Evolutionary conservation across 2,797 vertebrate species (phyloP).

Genomic region (Xiphorhynchus erythropygius): DNA sequence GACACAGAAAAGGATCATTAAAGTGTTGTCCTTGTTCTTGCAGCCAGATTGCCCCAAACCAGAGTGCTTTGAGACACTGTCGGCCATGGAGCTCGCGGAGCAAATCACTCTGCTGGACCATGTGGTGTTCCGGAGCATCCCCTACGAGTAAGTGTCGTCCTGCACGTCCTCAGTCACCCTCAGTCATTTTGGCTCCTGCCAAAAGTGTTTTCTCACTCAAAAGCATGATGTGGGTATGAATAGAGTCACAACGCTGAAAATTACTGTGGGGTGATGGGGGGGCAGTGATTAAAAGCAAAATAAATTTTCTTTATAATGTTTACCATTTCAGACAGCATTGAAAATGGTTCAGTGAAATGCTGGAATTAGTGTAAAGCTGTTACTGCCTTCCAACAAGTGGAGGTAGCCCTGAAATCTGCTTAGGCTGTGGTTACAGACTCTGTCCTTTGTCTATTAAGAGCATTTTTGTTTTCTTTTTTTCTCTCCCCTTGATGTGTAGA

Average conservation of each 20-base stretch:
- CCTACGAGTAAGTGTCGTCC: slow-evolving; percentile 89
- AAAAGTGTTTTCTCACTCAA: background rate
- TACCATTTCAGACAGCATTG: background rate
- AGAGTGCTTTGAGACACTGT: slow-evolving; percentile 91
- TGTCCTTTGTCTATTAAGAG: background rate
- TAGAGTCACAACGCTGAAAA: background rate
- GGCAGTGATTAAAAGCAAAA: background rate
- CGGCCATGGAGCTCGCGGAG: slow-evolving; percentile 95
- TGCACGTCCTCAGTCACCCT: background rate
- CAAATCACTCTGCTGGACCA: slow-evolving; percentile 97
- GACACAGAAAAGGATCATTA: background rate
- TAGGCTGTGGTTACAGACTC: background rate
- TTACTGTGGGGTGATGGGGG: background rate
- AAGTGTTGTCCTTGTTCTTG: slow-evolving; percentile 14
- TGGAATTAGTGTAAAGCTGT: background rate
- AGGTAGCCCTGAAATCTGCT: background rate
- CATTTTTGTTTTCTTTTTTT: background rate
- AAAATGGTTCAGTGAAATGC: background rate
- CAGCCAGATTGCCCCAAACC: slow-evolving; percentile 88
- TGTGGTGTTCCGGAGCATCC: slow-evolving; percentile 94
- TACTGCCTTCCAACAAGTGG: background rate
- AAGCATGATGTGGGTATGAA: rapidly evolving
- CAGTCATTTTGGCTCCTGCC: background rate
- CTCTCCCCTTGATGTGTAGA: slow-evolving; percentile 66
- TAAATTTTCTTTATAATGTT: background rate